Percentiles rank a stretch among this genome's conserved stretches.
Conservation (phyloP, 1,140 invertebrate species). For the Hyles vespertilio region DNA sequence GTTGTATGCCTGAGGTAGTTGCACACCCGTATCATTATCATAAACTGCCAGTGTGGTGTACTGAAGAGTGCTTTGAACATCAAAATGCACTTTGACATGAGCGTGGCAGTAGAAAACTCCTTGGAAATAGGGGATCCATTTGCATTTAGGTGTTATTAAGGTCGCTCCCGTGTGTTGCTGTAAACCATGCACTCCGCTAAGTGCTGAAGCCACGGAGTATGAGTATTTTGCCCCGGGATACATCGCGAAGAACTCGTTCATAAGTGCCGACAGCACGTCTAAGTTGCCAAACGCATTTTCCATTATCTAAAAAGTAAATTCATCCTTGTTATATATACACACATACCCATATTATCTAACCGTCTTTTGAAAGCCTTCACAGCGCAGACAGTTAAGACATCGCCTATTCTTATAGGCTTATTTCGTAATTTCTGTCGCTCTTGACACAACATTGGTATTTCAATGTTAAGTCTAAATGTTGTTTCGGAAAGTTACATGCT, state of each 20-base stretch:
- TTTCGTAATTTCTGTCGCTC: too few species aligned
- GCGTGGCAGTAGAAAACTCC: conserved; percentile 53
- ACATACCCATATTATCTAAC: too few species aligned
- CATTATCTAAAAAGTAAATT: conserved; percentile 32
- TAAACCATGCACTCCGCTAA: conserved; percentile 41
- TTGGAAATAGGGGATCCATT: conserved; percentile 63
- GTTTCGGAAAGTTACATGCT: too few species aligned
- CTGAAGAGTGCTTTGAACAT: conserved; percentile 38
- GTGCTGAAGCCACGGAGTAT: conserved; percentile 51
- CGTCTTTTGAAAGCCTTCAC: too few species aligned
- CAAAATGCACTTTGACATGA: conserved; percentile 54
- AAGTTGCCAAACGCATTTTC: conserved; percentile 52
- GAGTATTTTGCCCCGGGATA: conserved; percentile 47
- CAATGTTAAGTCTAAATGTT: too few species aligned
- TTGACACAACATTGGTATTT: too few species aligned
- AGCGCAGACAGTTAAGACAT: too few species aligned
- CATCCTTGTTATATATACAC: too few species aligned
- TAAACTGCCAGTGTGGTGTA: conserved; percentile 44
- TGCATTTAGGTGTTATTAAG: conserved; percentile 37
- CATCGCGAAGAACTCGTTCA: conserved; percentile 61
- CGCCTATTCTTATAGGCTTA: too few species aligned
- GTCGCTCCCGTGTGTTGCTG: conserved; percentile 38
- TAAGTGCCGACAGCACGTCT: conserved; percentile 47
- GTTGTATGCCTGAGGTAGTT: conserved; percentile 46
- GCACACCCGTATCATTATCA: conserved; percentile 47